Base-by-base conservation (phyloP, 2,888 invertebrate genomes). In the Furcula furcula region DNA sequence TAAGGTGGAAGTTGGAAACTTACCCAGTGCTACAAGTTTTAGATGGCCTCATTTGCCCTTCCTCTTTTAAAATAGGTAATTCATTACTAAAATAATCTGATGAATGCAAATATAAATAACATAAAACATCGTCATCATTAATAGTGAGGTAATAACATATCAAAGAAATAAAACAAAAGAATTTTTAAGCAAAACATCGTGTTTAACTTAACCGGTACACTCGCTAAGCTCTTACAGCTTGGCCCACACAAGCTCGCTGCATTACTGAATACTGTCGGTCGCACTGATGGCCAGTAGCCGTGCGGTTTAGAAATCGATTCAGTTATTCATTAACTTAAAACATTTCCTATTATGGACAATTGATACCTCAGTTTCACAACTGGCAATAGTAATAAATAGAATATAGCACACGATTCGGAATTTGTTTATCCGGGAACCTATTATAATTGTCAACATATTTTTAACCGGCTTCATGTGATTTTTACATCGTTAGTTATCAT, bases 291-390 rank as follows among this genome's bases (percentile, higher is more conserved):
- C 65, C 70, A 72, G 72, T 64, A 75, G 76, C 58, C 44, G 51
- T 77, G 81, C 70, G 82, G 81, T 78, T 81, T 76, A 75, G 75
- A 78, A 75, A 81, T 65, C 76, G 75, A 79, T 81, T 65, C 50
- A 46, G 53, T 53, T 51, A 50, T 58, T 60, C 72, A 77, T 80
- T 75, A 67, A 60, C 62, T 56, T 75, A 72, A 75, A 74, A 58
- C 55, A 65, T 73, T 75, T 81, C 76, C 81, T 76, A 74, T 57
- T 68, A 63, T 60, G 52, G 58, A 55, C 67, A 65, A 70, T 71
- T 67, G 62, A 54, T 54, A 51, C 54, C 59, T 60, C n/a, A 61
- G 52, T 62, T 69, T 66, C 59, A 65, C 62, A 63, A 65, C 55
- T 41, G 28, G 35, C 36, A 37, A 28, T 43, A 36, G 31, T 29